Percentiles rank a stretch among this genome's conserved stretches.
phyloP scores from a whole-genome alignment of 2,888 invertebrate genomes.

The Dolomedes plantarius region DNA sequence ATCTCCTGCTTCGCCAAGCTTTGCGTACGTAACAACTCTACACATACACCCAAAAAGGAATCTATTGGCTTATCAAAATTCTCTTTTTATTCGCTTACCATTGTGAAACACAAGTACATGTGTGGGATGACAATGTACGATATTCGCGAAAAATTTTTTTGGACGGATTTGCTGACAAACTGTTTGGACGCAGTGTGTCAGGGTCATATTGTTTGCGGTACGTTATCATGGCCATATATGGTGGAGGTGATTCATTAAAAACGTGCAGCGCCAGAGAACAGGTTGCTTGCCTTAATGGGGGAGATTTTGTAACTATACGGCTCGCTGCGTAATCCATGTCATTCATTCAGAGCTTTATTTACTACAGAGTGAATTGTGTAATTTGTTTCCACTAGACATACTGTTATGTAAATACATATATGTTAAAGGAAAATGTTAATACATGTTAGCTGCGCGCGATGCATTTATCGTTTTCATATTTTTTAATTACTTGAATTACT shows the following conservation, averaged over 20 bases:
- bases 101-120: not conserved
- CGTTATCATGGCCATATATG: not conserved
- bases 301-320: conserved; percentile 3
- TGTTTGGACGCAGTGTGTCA: not conserved
- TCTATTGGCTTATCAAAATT: conserved; percentile 10
- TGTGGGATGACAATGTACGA: conserved; percentile 24
- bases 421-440: too few relatives aligned
- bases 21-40: not conserved
- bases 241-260: conserved; percentile 11
- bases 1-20: not conserved
- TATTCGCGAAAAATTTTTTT: not conserved
- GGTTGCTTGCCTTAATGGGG: not conserved
- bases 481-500: too few relatives aligned
- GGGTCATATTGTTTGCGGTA: not conserved
- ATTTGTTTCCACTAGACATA: not conserved
- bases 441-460: too few relatives aligned
- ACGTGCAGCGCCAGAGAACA: not conserved
- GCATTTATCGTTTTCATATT: too few relatives aligned
- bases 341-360: not conserved
- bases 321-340: not conserved
- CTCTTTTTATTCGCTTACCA: not conserved
- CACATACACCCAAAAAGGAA: not conserved
- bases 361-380: not conserved
- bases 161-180: not conserved
- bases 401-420: too few relatives aligned